Conservation (phyloP, 2,797 vertebrate genomes). For the Sebastes kiyomatsui region DNA sequence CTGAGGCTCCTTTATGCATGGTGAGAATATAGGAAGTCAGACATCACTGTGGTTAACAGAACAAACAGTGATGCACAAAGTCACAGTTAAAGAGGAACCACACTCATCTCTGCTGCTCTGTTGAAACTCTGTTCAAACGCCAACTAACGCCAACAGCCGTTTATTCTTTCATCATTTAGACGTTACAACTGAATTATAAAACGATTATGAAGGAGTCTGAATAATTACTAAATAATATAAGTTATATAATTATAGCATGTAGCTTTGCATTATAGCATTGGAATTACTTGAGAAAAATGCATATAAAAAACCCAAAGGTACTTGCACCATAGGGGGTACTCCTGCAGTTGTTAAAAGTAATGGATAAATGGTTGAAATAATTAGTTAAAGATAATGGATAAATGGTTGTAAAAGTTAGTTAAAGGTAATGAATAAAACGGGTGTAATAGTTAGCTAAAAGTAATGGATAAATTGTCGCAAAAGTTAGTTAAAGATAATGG, state of each 20-base stretch:
- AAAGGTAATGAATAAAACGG: neutral
- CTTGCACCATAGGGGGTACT: too few relatives aligned
- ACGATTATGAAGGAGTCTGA: neutral
- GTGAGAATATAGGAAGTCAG: constrained; percentile 39
- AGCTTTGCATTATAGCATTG: neutral
- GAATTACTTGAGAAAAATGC: neutral
- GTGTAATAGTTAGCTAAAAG: too few relatives aligned
- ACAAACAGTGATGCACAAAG: constrained; percentile 10
- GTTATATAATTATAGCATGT: neutral
- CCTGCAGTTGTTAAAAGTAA: neutral
- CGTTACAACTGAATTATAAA: neutral
- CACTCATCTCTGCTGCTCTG: neutral
- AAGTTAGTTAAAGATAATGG: neutral
- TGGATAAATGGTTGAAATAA: neutral
- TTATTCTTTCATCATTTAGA: neutral
- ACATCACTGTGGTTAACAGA: constrained; percentile 30
- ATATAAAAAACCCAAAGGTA: neutral
- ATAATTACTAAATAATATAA: neutral
- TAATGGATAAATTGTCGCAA: neutral
- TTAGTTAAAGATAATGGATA: neutral
- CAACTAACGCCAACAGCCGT: neutral
- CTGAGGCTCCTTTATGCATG: neutral
- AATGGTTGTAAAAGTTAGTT: neutral
- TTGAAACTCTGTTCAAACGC: neutral
- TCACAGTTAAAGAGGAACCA: constrained; percentile 38